phyloP scores from a whole-genome alignment of 2,113 vertebrate species.

The Lasiurus borealis region DNA sequence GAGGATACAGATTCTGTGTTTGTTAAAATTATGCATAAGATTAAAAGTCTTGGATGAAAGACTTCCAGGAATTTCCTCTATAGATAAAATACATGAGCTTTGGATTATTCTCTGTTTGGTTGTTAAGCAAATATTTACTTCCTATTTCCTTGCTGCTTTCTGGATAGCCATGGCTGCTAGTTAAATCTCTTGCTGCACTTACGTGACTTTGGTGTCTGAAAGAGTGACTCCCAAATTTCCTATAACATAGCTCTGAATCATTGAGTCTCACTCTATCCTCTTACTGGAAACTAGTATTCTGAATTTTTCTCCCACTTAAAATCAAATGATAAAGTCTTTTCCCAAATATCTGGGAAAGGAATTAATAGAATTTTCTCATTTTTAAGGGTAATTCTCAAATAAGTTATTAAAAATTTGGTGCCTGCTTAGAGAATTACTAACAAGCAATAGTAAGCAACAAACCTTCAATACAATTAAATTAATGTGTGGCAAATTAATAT shows the following conservation, averaged over 20 bases:
- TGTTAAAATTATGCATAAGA: conserved; percentile 40
- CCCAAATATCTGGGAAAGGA: not conserved
- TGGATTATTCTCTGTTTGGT: not conserved
- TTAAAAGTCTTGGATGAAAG: conserved; percentile 25
- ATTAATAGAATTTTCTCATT: conserved; percentile 54
- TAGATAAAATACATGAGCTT: not conserved
- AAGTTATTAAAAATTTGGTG: conserved; percentile 35
- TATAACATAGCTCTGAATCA: not conserved
- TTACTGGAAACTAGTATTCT: conserved; percentile 6
- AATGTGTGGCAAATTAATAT: not conserved
- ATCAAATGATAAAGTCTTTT: not conserved
- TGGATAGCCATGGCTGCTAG: not conserved
- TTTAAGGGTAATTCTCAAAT: conserved; percentile 36
- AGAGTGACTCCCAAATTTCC: not conserved
- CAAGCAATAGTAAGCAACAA: not conserved
- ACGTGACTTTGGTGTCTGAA: conserved; percentile 14
- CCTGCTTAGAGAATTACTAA: not conserved
- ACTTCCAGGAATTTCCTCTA: not conserved
- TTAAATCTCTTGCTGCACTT: conserved; percentile 39
- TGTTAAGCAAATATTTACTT: conserved; percentile 4
- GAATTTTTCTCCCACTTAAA: conserved; percentile 35
- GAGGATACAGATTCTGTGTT: not conserved
- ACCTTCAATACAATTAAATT: not conserved
- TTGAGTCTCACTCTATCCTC: not conserved
- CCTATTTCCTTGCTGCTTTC: not conserved